Evolutionary conservation across 2,797 vertebrate genomes (phyloP), one percentile per base, ranked within the genome.

Genomic region (Notolepis coatsorum): DNA sequence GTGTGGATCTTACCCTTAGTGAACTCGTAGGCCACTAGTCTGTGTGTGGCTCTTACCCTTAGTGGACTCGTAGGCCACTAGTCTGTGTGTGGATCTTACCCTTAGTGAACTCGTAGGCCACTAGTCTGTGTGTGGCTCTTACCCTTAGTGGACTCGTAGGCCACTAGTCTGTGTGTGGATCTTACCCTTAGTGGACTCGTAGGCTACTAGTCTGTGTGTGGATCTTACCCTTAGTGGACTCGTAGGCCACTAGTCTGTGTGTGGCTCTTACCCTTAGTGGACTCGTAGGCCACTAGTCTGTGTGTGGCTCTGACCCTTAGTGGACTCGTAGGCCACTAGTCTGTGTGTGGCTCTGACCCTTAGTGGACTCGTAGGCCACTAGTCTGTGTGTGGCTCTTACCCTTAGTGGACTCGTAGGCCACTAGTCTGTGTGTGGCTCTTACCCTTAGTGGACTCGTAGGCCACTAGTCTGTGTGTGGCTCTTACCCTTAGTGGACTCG

Each of bases 21-120:
- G 72, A 76, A 91, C 43, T 98, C 96, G 23, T 96, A 99, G 43
- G 88, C 94, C 69, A 96, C 57, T 3, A 99, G 93, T 70, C 94
- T 99, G 84, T 99, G 96, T 0, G 37, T 25, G 31, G n/a, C 73
- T 91, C 95, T 94, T 90, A 99, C 98, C 89, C 87, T 96, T 99
- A 18, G 88, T 90, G 72, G 76, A 91, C 43, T 98, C 96, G 23
- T 96, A 99, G 43, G 88, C 94, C 69, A 96, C 57, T 3, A 99
- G 93, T 70, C 94, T 99, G 84, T 99, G 96, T 0, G 37, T 25
- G 31, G n/a, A 73, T 91, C 95, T 94, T 90, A 99, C 98, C 89
- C 87, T 96, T 99, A 18, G 88, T 90, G 72, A 76, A 91, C 43
- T 98, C 96, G 23, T 96, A 99, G 43, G 88, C 94, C 69, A 96